Evolutionary conservation across 1,140 invertebrate species (phyloP), one percentile per base, ranked within the genome.

Genomic region (Euwallacea fornicatus): DNA sequence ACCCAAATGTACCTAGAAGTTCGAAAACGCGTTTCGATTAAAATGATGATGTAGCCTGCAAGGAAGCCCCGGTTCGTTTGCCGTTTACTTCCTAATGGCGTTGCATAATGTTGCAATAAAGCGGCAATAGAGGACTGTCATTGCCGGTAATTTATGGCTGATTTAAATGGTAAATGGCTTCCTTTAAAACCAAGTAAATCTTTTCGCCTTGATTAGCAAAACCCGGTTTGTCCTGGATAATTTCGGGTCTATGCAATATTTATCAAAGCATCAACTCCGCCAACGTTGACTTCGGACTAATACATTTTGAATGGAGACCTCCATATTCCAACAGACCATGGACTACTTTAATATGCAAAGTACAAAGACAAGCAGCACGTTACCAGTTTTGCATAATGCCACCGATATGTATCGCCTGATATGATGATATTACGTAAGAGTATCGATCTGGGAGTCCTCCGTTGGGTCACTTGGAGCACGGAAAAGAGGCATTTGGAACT

Each of bases 351-450:
- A 63, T 63, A 63, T 63, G 61, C 61, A 63, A 63, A 63, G 47
- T 63, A 50, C 61, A 63, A 63, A 63, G 61, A 63, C 61, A 63
- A 63, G 61, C 61, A 63, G 44, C 61, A 41, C 61, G 61, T 44
- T 15, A 63, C 61, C 42, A 63, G 43, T 11, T 15, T 63, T 63
- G 61, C 61, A 63, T 63, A 63, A 63, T 63, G 21, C 21, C 21
- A 41, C 44, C 61, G 43, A 50, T 9, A 63, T 63, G 47, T 47
- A 63, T 63, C 61, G 61, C n/a, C 44, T 63, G 16, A 50, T 56
- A 56, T 56, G 16, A 33, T 33, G 21, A 33, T 33, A 33, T 33
- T 33, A 33, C 21, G 21, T 33, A 33, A 33, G 21, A 33, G 21
- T 33, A 33, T 33, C 21, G 21, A 33, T 33, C 21, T 33, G 1